Conservation (phyloP, 2,113 vertebrate genomes). For the Barnardius zonarius region DNA sequence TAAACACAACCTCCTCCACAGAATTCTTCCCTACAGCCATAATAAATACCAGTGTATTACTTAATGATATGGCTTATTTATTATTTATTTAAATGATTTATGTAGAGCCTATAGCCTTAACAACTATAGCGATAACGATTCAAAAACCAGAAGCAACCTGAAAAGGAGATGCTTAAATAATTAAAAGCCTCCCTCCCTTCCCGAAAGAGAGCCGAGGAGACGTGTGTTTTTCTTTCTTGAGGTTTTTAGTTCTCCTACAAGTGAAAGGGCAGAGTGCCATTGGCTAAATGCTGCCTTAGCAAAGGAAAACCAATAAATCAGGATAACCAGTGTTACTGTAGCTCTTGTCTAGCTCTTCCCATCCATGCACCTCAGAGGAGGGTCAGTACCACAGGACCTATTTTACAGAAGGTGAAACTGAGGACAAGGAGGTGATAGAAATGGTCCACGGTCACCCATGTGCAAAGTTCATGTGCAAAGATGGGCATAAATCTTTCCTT, state of each 20-base stretch:
- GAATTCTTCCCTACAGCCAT: conserved; percentile 18
- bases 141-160: conserved; percentile 63
- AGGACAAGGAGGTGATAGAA: background rate
- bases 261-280: conserved; percentile 25
- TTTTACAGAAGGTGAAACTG: conserved; percentile 15
- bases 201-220: conserved; percentile 26
- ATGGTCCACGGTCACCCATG: background rate
- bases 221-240: background rate
- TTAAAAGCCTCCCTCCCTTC: conserved; percentile 58
- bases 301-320: conserved; percentile 42
- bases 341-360: background rate
- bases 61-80: conserved; percentile 65
- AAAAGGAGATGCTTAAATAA: conserved; percentile 69
- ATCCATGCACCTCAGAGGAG: background rate
- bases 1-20: background rate
- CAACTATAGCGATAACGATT: conserved; percentile 51
- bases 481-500: background rate
- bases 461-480: background rate
- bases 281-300: conserved; percentile 48
- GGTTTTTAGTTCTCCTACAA: conserved; percentile 7
- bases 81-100: conserved; percentile 66
- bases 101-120: conserved; percentile 58
- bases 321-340: background rate
- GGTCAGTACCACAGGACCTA: background rate
- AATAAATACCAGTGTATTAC: conserved; percentile 54